These are phyloP conservation scores for Drosophila fungiperda DNA, from an alignment of 2,888 invertebrate species.

Conservation along the genomic window DNA sequence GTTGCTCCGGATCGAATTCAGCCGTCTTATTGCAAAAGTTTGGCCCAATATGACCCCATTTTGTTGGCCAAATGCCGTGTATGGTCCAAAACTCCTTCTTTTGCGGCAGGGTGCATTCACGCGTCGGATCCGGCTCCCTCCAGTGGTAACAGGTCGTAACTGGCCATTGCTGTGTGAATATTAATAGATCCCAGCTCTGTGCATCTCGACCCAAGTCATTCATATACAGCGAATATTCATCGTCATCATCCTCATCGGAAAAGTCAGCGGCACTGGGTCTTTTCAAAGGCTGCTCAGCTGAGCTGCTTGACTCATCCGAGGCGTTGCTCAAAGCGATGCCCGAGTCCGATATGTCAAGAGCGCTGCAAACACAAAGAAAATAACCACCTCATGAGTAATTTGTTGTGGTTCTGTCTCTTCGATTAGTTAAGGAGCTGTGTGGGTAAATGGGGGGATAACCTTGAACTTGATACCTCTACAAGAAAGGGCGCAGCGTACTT, in stretches of 20 bases:
- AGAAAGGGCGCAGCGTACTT: conserved; percentile 20
- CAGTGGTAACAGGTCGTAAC: conserved; percentile 90
- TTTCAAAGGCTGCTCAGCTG: conserved; percentile 56
- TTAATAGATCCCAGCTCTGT: conserved; percentile 89
- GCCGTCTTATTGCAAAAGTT: conserved; percentile 89
- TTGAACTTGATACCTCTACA: conserved; percentile 62
- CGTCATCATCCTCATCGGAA: conserved; percentile 55
- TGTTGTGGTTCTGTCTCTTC: conserved; percentile 8
- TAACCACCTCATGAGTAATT: conserved; percentile 28
- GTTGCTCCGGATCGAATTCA: conserved; percentile 88
- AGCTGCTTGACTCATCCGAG: conserved; percentile 62
- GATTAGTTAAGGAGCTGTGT: neutral
- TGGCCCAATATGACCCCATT: conserved; percentile 89
- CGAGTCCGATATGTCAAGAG: conserved; percentile 33
- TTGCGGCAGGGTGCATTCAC: conserved; percentile 88
- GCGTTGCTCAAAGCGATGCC: conserved; percentile 42
- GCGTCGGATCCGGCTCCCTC: conserved; percentile 87
- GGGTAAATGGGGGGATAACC: conserved; percentile 47
- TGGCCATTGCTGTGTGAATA: conserved; percentile 94
- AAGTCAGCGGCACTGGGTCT: conserved; percentile 50
- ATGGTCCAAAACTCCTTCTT: conserved; percentile 90
- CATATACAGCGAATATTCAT: conserved; percentile 42
- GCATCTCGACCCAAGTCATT: conserved; percentile 17
- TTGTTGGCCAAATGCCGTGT: conserved; percentile 94
- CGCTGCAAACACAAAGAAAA: conserved; percentile 33